Conservation (phyloP, 2,797 vertebrate genomes). For the Phrynocephalus vlangalii region DNA sequence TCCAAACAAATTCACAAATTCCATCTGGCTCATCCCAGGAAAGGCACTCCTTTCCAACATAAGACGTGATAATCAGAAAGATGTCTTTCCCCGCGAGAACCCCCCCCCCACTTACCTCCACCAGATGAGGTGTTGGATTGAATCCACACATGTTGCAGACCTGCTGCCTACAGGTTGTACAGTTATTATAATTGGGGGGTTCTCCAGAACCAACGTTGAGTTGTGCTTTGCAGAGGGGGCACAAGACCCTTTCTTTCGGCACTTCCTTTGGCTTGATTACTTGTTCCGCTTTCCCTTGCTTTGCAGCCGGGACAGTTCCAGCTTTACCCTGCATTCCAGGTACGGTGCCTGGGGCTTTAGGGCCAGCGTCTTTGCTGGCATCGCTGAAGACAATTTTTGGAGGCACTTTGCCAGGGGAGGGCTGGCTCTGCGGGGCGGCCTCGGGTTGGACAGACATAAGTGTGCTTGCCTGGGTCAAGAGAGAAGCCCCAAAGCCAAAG, state of each 20-base stretch:
- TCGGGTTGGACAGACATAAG: conserved; percentile 95
- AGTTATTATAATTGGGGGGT: conserved; percentile 93
- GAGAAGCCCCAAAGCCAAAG: conserved; percentile 95
- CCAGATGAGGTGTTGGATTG: conserved; percentile 96
- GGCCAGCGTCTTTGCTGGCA: conserved; percentile 83
- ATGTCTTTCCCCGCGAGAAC: rapidly evolving
- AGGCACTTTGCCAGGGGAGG: conserved; percentile 85
- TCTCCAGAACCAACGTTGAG: conserved; percentile 87
- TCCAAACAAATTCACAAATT: no score
- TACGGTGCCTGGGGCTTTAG: conserved; percentile 78
- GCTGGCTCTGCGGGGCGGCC: conserved; percentile 83
- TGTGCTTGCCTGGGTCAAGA: conserved; percentile 96
- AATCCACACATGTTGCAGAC: conserved; percentile 99
- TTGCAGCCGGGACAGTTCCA: conserved; percentile 55
- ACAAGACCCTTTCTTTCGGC: conserved; percentile 84
- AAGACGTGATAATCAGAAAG: background rate
- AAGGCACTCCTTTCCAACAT: background rate
- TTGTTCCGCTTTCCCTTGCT: conserved; percentile 75
- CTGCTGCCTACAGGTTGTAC: conserved; percentile 92
- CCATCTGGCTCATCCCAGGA: background rate
- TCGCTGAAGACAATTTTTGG: conserved; percentile 90
- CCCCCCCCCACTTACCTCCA: conserved; percentile 87
- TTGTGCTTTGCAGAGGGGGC: conserved; percentile 95
- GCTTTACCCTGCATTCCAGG: conserved; percentile 70
- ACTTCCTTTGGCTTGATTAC: conserved; percentile 87